Percentiles rank a stretch among this genome's conserved stretches.
Conservation (phyloP, 2,888 invertebrate genomes). For the Sinopyrophorus schimmeli region DNA sequence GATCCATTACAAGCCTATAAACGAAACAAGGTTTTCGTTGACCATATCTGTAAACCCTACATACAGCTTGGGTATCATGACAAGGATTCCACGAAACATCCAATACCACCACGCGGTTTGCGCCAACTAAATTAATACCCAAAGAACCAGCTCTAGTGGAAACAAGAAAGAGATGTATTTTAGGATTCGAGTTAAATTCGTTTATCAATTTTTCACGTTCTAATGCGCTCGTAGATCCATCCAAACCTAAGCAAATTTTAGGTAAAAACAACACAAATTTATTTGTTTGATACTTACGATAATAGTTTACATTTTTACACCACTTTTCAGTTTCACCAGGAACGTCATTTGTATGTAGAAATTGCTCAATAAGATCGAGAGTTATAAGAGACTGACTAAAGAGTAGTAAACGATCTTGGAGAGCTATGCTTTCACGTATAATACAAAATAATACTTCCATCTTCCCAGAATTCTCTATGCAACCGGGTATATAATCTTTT, state of each 20-base stretch:
- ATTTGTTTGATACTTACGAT: slow-evolving; percentile 67
- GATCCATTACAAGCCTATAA: slow-evolving; percentile 95
- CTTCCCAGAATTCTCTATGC: slow-evolving; percentile 91
- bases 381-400: slow-evolving; percentile 97
- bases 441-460: slow-evolving; percentile 93
- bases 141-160: slow-evolving; percentile 96
- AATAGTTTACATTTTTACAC: slow-evolving; percentile 87
- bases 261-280: slow-evolving; percentile 9
- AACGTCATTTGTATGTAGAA: slow-evolving; percentile 73
- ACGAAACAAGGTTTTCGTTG: slow-evolving; percentile 94
- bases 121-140: slow-evolving; percentile 96
- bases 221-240: slow-evolving; percentile 92
- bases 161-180: slow-evolving; percentile 88
- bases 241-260: slow-evolving; percentile 83
- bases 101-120: slow-evolving; percentile 95
- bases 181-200: slow-evolving; percentile 89
- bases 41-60: slow-evolving; percentile 93
- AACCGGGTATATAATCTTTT: slow-evolving; percentile 85
- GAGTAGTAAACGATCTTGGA: slow-evolving; percentile 89
- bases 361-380: slow-evolving; percentile 92
- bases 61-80: slow-evolving; percentile 97
- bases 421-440: slow-evolving; percentile 81
- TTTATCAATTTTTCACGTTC: slow-evolving; percentile 96
- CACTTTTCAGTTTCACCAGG: slow-evolving; percentile 75
- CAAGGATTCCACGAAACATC: slow-evolving; percentile 99